Evolutionary conservation across 2,113 vertebrate genomes (phyloP).

Genomic region (Muntiacus reevesi): DNA sequence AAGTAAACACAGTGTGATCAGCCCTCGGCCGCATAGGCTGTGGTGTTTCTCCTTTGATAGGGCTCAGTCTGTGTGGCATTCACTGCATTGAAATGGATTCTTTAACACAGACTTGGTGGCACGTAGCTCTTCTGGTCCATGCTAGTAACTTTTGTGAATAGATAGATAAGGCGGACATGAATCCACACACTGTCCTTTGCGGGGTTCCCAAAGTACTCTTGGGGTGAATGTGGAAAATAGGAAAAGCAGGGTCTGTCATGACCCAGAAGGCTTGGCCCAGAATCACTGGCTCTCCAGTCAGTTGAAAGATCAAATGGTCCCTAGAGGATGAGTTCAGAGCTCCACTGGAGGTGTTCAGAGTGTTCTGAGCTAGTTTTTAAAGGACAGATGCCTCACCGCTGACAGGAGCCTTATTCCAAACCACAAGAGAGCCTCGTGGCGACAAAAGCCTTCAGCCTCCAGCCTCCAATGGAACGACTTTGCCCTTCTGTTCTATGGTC

Average conservation of each 20-base stretch:
- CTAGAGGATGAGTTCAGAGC: background rate
- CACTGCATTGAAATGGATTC: background rate
- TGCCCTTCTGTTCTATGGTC: background rate
- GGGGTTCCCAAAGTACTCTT: background rate
- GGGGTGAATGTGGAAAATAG: background rate
- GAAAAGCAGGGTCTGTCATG: background rate
- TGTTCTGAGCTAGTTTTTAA: background rate
- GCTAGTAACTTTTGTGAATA: background rate
- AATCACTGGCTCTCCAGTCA: background rate
- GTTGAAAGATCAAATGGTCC: background rate
- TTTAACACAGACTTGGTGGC: background rate
- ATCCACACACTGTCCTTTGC: background rate
- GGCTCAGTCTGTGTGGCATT: background rate
- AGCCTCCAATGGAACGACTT: background rate
- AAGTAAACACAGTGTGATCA: background rate
- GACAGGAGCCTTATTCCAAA: background rate
- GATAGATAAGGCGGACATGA: background rate
- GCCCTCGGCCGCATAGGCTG: background rate
- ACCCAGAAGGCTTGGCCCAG: background rate
- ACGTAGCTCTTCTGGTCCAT: background rate
- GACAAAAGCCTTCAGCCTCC: background rate
- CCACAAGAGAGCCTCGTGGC: background rate
- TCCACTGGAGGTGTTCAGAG: background rate
- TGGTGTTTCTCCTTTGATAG: background rate
- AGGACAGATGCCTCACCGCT: background rate